A percentile compares a stretch with the other conserved stretches of the same genome.
Evolutionary conservation across 2,888 invertebrate genomes (phyloP).

Genomic region (Tachystola acroxantha): DNA sequence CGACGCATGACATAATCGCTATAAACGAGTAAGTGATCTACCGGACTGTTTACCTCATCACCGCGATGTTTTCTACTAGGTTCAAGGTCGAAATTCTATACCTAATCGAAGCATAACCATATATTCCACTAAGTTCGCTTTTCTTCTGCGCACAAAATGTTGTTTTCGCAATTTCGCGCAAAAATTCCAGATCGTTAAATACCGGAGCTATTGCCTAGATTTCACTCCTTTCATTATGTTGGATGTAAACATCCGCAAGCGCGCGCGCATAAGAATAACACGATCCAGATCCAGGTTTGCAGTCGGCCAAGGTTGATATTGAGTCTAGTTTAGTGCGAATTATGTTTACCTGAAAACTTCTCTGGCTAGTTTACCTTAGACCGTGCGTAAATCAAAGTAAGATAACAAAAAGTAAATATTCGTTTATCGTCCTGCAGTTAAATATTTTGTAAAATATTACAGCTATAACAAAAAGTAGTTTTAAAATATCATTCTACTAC

Average conservation of each 20-base stretch:
- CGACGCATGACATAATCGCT: slow-evolving; percentile 42
- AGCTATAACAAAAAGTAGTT: too few relatives aligned
- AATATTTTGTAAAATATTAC: too few relatives aligned
- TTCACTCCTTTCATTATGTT: slow-evolving; percentile 23
- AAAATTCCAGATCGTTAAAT: slow-evolving; percentile 21
- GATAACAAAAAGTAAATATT: neutral
- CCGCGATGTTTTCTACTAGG: slow-evolving; percentile 20
- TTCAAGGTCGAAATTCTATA: slow-evolving; percentile 19
- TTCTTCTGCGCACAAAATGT: neutral
- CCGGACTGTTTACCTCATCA: slow-evolving; percentile 18
- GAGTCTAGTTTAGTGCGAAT: slow-evolving; percentile 25
- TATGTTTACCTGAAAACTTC: slow-evolving; percentile 39
- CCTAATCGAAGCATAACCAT: too few relatives aligned
- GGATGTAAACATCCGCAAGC: slow-evolving; percentile 48
- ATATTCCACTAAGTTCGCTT: neutral
- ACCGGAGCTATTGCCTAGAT: slow-evolving; percentile 19
- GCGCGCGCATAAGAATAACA: slow-evolving; percentile 36
- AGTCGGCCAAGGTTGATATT: slow-evolving; percentile 58
- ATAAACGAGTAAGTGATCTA: slow-evolving; percentile 23
- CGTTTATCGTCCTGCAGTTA: neutral
- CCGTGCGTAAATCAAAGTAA: slow-evolving; percentile 20
- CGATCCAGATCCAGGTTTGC: slow-evolving; percentile 34
- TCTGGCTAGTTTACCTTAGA: slow-evolving; percentile 28
- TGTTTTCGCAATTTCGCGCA: slow-evolving; percentile 5
- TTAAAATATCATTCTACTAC: too few relatives aligned